Evolutionary conservation across 2,888 invertebrate species (phyloP).

Genomic region (Bugulina stolonifera): DNA sequence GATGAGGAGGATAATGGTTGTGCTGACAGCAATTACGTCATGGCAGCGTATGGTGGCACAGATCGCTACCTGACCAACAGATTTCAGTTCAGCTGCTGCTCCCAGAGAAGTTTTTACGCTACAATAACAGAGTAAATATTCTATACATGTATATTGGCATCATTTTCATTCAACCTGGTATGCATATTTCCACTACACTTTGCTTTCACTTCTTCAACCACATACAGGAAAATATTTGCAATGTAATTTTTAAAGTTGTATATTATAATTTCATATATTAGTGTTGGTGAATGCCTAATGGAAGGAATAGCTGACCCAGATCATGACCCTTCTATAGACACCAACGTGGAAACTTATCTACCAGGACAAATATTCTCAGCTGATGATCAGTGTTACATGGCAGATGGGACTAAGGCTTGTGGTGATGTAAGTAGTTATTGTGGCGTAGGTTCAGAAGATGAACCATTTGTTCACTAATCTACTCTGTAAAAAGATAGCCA

Average conservation of each 20-base stretch:
- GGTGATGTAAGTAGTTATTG: too few relatives aligned
- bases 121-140: slow-evolving; percentile 16
- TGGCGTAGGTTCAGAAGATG: too few relatives aligned
- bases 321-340: slow-evolving; percentile 4
- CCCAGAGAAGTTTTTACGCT: slow-evolving; percentile 21
- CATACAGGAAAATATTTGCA: too few relatives aligned
- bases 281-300: background rate
- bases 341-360: background rate
- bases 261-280: background rate
- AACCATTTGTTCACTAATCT: too few relatives aligned
- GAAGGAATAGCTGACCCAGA: background rate
- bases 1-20: too few relatives aligned
- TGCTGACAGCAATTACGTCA: background rate
- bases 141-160: background rate
- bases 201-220: too few relatives aligned
- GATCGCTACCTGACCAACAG: background rate
- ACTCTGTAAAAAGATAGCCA: too few relatives aligned
- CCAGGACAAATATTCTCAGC: slow-evolving; percentile 7
- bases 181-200: too few relatives aligned
- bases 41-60: background rate
- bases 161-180: too few relatives aligned
- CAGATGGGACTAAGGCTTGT: background rate
- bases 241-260: too few relatives aligned
- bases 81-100: slow-evolving; percentile 13
- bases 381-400: slow-evolving; percentile 22